Evolutionary conservation across 2,113 vertebrate genomes (phyloP), one percentile per base, ranked within the genome.

Genomic region (Poecile atricapillus): DNA sequence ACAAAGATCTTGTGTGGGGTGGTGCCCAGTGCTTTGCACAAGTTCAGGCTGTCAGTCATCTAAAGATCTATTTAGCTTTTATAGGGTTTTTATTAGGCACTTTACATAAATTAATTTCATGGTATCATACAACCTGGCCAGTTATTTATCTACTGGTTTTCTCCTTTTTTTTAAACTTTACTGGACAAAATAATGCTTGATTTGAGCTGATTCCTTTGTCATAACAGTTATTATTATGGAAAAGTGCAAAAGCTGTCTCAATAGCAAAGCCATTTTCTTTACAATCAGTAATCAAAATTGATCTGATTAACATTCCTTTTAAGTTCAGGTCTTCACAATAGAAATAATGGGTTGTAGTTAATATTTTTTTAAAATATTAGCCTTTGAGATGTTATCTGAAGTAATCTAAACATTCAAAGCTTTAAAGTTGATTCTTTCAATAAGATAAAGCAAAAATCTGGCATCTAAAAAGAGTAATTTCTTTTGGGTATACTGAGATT

Each of bases 401-500:
- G 59, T 90, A 96, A 97, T 94, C 59, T 70, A 93, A 96, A 67
- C 37, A 86, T 96, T 97, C 56, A 94, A 68, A 91, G 65, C 86
- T 89, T 91, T 89, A 89, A 91, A 96, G 46, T 47, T 91, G 95
- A 89, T 95, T 90, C 49, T 97, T 93, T 95, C 87, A 96, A 83
- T 27, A 89, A 90, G 90, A 96, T 90, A 94, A 97, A 96, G 65
- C 71, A 89, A 77, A 85, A 91, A 95, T 94, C 70, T 96, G 56
- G 17, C 59, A 92, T 79, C 74, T 94, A 92, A 85, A 93, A 97
- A 58, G 69, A 91, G n/a, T 78, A 10, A 96, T 97, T 97, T 95
- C 92, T 97, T 90, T 92, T 88, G 88, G 62, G 30, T 96, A 83
- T 95, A 69, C 15, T 69, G 67, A 96, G 81, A 52, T 96, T 78